Evolutionary conservation across 1,140 invertebrate genomes (phyloP).

Genomic region (Aphidius gifuensis): DNA sequence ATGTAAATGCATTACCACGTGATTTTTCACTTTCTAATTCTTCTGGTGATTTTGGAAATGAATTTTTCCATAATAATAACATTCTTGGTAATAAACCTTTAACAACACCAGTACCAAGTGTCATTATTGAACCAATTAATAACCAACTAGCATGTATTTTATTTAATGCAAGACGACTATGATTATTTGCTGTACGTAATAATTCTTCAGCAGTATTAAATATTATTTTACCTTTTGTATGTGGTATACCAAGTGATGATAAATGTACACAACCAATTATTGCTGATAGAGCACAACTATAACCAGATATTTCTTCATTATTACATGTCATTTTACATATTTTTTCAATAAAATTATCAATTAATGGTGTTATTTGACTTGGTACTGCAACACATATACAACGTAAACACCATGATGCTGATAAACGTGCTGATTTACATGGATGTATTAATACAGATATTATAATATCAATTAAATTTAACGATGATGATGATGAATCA

Average conservation of each 20-base stretch:
- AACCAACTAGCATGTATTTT: constrained; percentile 97
- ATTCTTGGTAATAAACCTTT: constrained; percentile 86
- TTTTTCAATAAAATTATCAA: constrained; percentile 83
- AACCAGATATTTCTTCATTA: constrained; percentile 90
- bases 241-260: constrained; percentile 92
- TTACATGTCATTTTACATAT: constrained; percentile 87
- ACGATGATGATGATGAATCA: constrained; percentile 55
- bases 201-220: constrained; percentile 97
- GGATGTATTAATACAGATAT: constrained; percentile 88
- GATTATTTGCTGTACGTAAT: constrained; percentile 93
- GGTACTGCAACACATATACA: constrained; percentile 91
- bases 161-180: constrained; percentile 89
- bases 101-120: constrained; percentile 85
- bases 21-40: constrained; percentile 97
- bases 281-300: constrained; percentile 89
- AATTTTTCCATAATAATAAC: constrained; percentile 94
- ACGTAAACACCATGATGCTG: constrained; percentile 91
- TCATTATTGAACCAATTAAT: constrained; percentile 94
- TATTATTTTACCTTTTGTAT: constrained; percentile 91
- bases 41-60: constrained; percentile 92
- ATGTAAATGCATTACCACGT: constrained; percentile 96
- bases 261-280: constrained; percentile 86
- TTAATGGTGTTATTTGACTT: constrained; percentile 87
- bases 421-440: constrained; percentile 83
- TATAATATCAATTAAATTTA: constrained; percentile 65